A percentile compares a stretch with the other conserved stretches of the same genome.
phyloP scores from a whole-genome alignment of 1,140 invertebrate species.

The Tetragonula clypearis region DNA sequence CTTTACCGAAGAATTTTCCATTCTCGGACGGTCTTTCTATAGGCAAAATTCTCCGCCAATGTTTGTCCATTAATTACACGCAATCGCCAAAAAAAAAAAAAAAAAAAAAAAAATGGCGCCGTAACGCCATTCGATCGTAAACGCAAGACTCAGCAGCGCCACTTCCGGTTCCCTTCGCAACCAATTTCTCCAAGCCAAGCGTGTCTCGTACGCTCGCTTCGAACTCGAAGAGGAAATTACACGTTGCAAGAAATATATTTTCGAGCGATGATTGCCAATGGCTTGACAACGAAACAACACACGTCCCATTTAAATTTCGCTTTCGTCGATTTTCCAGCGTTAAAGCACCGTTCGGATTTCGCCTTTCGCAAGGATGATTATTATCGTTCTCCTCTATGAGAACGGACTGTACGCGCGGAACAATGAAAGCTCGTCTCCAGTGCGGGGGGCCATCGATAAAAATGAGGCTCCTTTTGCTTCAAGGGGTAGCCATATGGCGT shows the following conservation, averaged over 20 bases:
- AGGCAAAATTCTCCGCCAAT: background rate
- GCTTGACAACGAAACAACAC: background rate
- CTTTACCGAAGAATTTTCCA: no score
- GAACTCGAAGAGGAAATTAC: background rate
- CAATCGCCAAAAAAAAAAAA: background rate
- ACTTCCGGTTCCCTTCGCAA: background rate
- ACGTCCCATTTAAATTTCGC: background rate
- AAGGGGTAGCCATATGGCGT: constrained; percentile 64
- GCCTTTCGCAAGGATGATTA: constrained; percentile 49
- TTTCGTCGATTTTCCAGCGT: constrained; percentile 7
- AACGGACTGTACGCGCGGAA: background rate
- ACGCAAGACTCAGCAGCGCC: background rate
- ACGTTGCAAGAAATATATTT: background rate
- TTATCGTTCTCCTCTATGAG: background rate
- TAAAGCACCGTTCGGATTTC: constrained; percentile 25
- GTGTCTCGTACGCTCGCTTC: no score
- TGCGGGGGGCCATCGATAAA: constrained; percentile 41
- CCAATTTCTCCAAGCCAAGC: background rate
- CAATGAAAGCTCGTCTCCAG: constrained; percentile 44
- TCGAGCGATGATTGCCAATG: background rate
- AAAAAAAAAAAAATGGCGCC: background rate
- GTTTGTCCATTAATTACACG: background rate
- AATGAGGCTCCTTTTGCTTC: constrained; percentile 46
- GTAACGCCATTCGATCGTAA: background rate
- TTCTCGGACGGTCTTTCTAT: no score